Conservation (phyloP, 2,113 vertebrate genomes). For the Tringa solitaria region DNA sequence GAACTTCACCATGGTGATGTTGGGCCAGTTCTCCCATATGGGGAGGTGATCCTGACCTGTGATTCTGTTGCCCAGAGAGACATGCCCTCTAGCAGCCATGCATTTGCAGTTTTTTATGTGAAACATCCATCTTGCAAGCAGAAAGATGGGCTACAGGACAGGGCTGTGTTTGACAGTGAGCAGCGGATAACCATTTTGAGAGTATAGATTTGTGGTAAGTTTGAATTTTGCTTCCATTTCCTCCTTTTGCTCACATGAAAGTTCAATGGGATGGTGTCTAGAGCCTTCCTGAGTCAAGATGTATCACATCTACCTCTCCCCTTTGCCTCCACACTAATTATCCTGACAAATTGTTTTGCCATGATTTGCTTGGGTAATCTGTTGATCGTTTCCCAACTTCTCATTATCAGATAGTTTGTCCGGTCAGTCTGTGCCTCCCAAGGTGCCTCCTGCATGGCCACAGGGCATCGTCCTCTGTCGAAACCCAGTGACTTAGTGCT, state of each 20-base stretch:
- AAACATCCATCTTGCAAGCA: not conserved
- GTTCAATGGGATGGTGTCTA: constrained; percentile 1
- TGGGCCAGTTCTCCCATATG: not conserved
- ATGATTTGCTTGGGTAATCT: constrained; percentile 1
- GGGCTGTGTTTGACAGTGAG: not conserved
- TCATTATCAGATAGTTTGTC: not conserved
- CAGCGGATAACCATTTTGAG: not conserved
- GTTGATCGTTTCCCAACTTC: not conserved
- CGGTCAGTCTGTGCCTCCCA: not conserved
- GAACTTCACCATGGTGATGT: not conserved
- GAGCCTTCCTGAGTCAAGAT: not conserved
- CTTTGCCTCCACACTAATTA: constrained; percentile 5
- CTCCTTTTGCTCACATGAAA: not conserved
- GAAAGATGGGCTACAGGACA: not conserved
- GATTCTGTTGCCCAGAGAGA: not conserved
- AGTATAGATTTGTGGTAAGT: not conserved
- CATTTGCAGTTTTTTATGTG: not conserved
- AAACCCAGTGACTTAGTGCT: not conserved
- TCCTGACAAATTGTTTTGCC: not conserved
- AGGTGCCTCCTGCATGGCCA: not conserved
- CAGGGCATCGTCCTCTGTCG: accelerated
- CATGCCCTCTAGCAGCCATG: not conserved
- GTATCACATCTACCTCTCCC: not conserved
- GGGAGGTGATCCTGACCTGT: not conserved
- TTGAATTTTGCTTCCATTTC: not conserved